These are phyloP conservation scores for Seriola dumerili DNA, from an alignment of 2,113 vertebrate species.

Conservation along the genomic window DNA sequence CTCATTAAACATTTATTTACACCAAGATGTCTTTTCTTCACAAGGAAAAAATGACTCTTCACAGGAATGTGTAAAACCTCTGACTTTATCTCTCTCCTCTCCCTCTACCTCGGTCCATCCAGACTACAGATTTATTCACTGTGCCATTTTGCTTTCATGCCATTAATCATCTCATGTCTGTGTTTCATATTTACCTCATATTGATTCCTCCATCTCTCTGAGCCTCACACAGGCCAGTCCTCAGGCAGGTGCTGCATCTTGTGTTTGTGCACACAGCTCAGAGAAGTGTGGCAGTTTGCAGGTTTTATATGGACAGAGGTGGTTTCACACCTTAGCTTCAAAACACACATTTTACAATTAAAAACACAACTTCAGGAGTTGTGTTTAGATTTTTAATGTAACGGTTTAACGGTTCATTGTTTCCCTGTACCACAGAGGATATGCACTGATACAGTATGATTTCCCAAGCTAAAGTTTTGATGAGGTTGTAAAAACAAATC, in stretches of 20 bases:
- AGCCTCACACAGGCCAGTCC: not conserved
- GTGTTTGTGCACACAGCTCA: not conserved
- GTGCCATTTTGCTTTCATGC: not conserved
- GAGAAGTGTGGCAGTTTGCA: not conserved
- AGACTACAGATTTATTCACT: not conserved
- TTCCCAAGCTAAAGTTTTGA: not conserved
- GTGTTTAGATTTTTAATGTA: not conserved
- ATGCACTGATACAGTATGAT: not conserved
- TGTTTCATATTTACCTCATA: not conserved
- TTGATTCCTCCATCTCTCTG: not conserved
- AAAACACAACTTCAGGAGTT: not conserved
- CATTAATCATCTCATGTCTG: not conserved
- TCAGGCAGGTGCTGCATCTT: not conserved
- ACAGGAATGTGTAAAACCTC: not conserved
- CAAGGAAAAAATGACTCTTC: not conserved
- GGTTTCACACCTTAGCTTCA: not conserved
- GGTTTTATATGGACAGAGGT: not conserved
- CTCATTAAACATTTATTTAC: slow-evolving; percentile 55
- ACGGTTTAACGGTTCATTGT: not conserved
- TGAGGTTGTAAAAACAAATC: not conserved
- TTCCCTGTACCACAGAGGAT: not conserved
- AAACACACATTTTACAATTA: not conserved
- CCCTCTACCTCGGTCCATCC: not conserved
- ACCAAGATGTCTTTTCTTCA: slow-evolving; percentile 21
- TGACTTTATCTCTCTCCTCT: not conserved